A percentile compares a stretch with the other conserved stretches of the same genome.
These are phyloP conservation scores for Lepidostoma basale DNA, from an alignment of 1,140 invertebrate species.

Conservation along the genomic window DNA sequence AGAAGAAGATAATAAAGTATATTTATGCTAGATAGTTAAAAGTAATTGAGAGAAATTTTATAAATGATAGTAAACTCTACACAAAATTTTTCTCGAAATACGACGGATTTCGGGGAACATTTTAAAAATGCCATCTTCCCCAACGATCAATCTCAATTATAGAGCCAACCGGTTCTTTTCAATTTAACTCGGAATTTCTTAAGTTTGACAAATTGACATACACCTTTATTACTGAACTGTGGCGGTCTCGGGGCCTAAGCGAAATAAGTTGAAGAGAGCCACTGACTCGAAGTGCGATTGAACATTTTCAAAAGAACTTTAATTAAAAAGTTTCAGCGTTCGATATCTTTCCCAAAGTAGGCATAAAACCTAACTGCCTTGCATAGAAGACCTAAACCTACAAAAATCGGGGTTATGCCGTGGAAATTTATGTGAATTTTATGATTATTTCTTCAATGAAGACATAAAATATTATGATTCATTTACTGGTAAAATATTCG, in stretches of 20 bases:
- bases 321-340: conserved; percentile 26
- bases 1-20: too few relatives aligned
- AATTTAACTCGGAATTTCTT: not conserved
- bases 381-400: conserved; percentile 4
- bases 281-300: conserved; percentile 19
- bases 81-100: too few relatives aligned
- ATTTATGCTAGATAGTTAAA: too few relatives aligned
- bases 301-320: conserved; percentile 26
- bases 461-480: conserved; percentile 9
- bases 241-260: not conserved
- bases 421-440: not conserved
- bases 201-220: conserved; percentile 20
- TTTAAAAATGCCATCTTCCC: too few relatives aligned
- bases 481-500: too few relatives aligned
- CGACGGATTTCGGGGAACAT: too few relatives aligned
- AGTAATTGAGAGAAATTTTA: too few relatives aligned
- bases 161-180: not conserved
- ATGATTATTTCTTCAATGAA: not conserved
- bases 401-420: not conserved
- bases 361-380: conserved; percentile 23
- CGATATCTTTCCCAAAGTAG: conserved; percentile 17
- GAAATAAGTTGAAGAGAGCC: not conserved
- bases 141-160: conserved; percentile 18
- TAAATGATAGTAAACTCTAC: too few relatives aligned
- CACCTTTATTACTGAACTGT: not conserved